These are phyloP conservation scores for Conus canariensis DNA, from an alignment of 2,888 invertebrate species.

Conservation along the genomic window DNA sequence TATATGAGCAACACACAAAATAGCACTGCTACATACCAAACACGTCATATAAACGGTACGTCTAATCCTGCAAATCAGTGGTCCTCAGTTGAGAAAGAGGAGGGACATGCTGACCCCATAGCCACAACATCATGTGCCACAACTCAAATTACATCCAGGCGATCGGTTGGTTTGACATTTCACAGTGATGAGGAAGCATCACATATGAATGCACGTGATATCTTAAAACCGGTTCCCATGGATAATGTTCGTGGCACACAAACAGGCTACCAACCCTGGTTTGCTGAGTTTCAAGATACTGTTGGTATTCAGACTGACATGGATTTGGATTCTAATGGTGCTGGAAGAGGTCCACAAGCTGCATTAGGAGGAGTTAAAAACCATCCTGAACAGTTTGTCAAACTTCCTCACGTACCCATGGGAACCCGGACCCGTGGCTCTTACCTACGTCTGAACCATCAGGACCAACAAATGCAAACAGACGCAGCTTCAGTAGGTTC, in stretches of 20 bases:
- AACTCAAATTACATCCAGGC: neutral
- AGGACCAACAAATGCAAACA: neutral
- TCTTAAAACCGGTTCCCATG: neutral
- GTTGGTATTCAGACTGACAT: neutral
- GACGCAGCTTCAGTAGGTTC: too few relatives aligned
- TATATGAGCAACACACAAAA: neutral
- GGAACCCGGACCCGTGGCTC: neutral
- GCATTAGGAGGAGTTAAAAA: neutral
- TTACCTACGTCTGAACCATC: too few relatives aligned
- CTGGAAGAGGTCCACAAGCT: neutral
- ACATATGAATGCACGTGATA: too few relatives aligned
- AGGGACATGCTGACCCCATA: neutral
- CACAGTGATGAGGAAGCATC: neutral
- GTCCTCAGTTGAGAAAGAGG: too few relatives aligned
- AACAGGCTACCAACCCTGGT: slow-evolving; percentile 5
- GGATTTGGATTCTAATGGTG: too few relatives aligned
- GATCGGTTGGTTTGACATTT: neutral
- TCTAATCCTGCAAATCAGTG: too few relatives aligned
- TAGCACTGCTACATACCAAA: neutral
- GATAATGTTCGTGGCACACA: neutral
- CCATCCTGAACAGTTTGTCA: neutral
- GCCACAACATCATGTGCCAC: neutral
- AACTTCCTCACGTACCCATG: neutral
- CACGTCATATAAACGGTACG: neutral
- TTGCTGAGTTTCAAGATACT: neutral